These are phyloP conservation scores for Himalopsyche phryganea DNA, from an alignment of 1,140 invertebrate genomes.

Conservation along the genomic window DNA sequence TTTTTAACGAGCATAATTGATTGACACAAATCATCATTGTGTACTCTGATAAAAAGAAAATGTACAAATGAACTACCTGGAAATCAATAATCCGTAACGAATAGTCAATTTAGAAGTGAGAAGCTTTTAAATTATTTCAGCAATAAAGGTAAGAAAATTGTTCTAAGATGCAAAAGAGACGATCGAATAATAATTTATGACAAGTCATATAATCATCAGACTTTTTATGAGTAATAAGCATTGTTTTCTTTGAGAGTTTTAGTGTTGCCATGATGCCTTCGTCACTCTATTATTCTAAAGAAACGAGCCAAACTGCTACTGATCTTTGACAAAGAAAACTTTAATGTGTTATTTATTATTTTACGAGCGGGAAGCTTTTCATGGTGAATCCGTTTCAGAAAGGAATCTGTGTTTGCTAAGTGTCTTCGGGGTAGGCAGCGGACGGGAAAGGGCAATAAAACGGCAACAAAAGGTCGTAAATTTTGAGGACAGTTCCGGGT, in stretches of 20 bases:
- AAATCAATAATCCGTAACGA: slow-evolving; percentile 27
- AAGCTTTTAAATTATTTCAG: slow-evolving; percentile 20
- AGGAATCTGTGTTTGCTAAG: slow-evolving; percentile 10
- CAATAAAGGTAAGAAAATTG: slow-evolving; percentile 2
- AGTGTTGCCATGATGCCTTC: slow-evolving; percentile 11
- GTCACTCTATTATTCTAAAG: slow-evolving; percentile 20
- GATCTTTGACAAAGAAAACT: slow-evolving; percentile 20
- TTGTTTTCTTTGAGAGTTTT: neutral
- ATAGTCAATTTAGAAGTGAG: slow-evolving; percentile 22
- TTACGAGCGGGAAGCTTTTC: slow-evolving; percentile 22
- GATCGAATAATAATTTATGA: slow-evolving; percentile 26
- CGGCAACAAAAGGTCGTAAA: slow-evolving; percentile 13
- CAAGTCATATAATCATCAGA: slow-evolving; percentile 22
- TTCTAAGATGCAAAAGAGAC: neutral
- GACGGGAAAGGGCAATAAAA: slow-evolving; percentile 20
- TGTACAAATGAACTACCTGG: slow-evolving; percentile 9
- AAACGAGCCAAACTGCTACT: slow-evolving; percentile 20
- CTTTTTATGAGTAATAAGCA: slow-evolving; percentile 13
- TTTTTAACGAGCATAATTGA: slow-evolving; percentile 6
- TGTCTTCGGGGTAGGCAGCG: slow-evolving; percentile 10
- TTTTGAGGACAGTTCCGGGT: slow-evolving; percentile 25
- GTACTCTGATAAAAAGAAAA: neutral
- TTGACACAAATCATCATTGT: slow-evolving; percentile 20
- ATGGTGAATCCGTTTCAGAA: slow-evolving; percentile 3
- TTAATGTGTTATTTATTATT: slow-evolving; percentile 35